Evolutionary conservation across 2,888 invertebrate genomes (phyloP), one percentile per base, ranked within the genome.

Genomic region (Sphinx pinastri): DNA sequence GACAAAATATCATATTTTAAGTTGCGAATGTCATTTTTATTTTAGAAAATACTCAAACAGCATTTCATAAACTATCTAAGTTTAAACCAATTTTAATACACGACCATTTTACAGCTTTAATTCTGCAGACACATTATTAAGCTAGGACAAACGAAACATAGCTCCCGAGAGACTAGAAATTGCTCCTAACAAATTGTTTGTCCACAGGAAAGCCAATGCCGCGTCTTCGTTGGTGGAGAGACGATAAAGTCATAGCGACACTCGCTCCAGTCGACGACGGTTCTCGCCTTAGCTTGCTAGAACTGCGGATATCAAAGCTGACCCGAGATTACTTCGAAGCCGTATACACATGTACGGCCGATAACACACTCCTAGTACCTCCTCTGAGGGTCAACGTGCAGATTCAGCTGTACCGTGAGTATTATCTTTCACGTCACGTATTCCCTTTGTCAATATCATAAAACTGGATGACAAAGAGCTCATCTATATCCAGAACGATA

Each of bases 301-400:
- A 92, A 76, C 78, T 92, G 63, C 84, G 85, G 76, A 88, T 93
- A 81, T 85, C 90, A 0, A 89, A 88, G 73, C 83, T 94, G 58
- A 93, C 94, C n/a, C 90, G 97, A 73, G 93, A 95, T n/a, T 96
- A 96, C 85, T 94, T 96, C 68, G 95, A 96, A 76, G 95, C 96
- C 3, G 94, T 95, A 6, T 96, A 96, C 86, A 96, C 96, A 14
- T 97, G 97, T 82, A 95, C 96, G 76, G 97, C 96, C 8, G 95
- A 95, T 81, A 97, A 97, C 84, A 96, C 96, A 63, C 94, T 95
- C 67, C 89, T 96, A 73, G 96, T 96, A 45, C 95, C 95, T 7
- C 96, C 97, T 0, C 88, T 96, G 73, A 94, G 95, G 52, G 95
- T 96, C 70, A 95, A 95, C 71, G 95, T 97, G 71, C 95, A 96